Percentiles rank a stretch among this genome's conserved stretches.
Evolutionary conservation across 2,797 vertebrate genomes (phyloP).

Genomic region (Salmo trutta): DNA sequence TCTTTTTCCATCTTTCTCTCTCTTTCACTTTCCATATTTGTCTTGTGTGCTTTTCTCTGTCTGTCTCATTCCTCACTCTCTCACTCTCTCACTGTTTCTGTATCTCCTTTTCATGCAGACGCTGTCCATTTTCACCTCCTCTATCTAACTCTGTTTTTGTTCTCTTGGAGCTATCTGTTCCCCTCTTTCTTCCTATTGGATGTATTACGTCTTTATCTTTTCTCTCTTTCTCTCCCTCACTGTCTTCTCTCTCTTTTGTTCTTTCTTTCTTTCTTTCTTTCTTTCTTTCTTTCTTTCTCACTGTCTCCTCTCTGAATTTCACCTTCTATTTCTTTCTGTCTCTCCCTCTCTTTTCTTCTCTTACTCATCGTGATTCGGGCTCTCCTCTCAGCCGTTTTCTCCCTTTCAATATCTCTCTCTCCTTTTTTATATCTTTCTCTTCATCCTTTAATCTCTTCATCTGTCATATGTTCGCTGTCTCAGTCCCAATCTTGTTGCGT

Average conservation of each 20-base stretch:
- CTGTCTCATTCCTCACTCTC: constrained; percentile 51
- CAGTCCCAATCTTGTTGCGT: constrained; percentile 50
- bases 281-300: no score
- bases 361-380: not conserved
- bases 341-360: not conserved
- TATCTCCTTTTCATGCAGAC: constrained; percentile 15
- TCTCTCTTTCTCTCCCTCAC: not conserved
- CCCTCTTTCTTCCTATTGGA: not conserved
- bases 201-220: not conserved
- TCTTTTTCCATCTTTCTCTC: not conserved
- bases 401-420: constrained; percentile 33
- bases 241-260: no score
- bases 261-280: no score
- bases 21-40: constrained; percentile 5
- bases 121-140: not conserved
- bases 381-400: constrained; percentile 18
- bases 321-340: constrained; percentile 10
- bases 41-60: constrained; percentile 39
- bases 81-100: constrained; percentile 20
- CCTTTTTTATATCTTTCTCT: constrained; percentile 35
- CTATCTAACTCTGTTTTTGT: not conserved
- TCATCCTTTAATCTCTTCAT: constrained; percentile 34
- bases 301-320: constrained; percentile 1
- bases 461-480: constrained; percentile 56
- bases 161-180: not conserved